These are phyloP conservation scores for Theocolax elegans DNA, from an alignment of 1,140 invertebrate species.

Conservation along the genomic window DNA sequence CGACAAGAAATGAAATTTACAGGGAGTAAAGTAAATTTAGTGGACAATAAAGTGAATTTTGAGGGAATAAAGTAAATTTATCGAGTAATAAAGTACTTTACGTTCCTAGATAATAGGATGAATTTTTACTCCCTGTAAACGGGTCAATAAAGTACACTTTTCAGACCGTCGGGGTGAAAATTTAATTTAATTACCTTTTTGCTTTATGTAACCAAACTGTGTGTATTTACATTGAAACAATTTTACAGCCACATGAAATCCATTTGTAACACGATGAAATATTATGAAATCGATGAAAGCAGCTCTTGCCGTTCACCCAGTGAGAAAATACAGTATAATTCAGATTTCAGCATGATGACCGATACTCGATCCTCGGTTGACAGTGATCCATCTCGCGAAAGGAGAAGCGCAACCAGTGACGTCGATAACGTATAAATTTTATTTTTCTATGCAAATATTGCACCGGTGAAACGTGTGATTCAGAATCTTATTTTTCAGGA, in stretches of 20 bases:
- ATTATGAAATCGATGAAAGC: constrained; percentile 25
- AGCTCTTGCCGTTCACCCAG: background rate
- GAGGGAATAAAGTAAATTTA: too few species aligned
- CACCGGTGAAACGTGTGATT: background rate
- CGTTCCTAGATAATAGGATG: background rate
- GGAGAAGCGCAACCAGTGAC: background rate
- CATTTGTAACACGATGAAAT: background rate
- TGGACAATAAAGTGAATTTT: too few species aligned
- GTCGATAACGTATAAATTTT: background rate
- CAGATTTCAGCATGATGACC: background rate
- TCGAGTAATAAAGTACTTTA: background rate
- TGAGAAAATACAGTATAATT: background rate
- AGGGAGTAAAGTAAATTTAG: too few species aligned
- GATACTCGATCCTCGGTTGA: constrained; percentile 23
- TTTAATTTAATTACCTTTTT: too few species aligned
- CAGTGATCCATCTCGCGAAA: constrained; percentile 23
- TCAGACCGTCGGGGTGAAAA: too few species aligned
- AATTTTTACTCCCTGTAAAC: background rate
- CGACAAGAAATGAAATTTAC: too few species aligned
- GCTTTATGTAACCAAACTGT: too few species aligned
- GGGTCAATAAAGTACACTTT: too few species aligned
- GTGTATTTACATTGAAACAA: background rate
- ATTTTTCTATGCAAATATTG: too few species aligned
- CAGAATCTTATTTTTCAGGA: constrained; percentile 11
- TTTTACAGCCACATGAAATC: constrained; percentile 13